Base-by-base conservation (phyloP, 2,888 invertebrate species). In the Agrotis segetum region DNA sequence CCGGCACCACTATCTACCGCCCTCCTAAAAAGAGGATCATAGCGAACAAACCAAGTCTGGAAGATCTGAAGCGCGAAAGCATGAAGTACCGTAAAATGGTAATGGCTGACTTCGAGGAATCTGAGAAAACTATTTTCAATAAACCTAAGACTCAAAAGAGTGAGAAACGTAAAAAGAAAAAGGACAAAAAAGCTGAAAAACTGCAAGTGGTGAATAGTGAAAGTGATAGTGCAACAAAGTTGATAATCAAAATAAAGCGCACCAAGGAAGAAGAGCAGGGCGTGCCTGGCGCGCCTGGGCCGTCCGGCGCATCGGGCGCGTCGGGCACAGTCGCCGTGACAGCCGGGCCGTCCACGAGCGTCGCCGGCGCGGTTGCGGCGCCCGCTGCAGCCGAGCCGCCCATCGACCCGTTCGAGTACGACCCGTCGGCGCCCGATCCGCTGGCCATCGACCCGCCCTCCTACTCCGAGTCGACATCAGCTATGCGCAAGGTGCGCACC, bases 21-120 rank as follows among this genome's bases (percentile, higher is more conserved):
- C 99, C 99, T 62, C 98, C 98, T 1, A 99, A 99, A 93, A 99
- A 99, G 90, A 97, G 98, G 19, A 91, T 98, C 40, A 71, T 87
- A 34, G 96, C 97, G 72, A 97, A 97, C 62, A 84, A 74, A 77
- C 98, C 98, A 0, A 97, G 97, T 77, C 97, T 98, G 80, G 98
- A 98, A 92, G 98, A 98, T 88, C 93, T 98, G 62, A 97, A 97
- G 78, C 97, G 98, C 3, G 98, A 98, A 87, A 98, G 98, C 85
- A 98, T 99, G 98, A 98, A 98, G 89, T 99, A 97, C 92, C 97
- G 99, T 19, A 97, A 98, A 79, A 97, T 97, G 96, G 97, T 99
- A 4, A 98, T 98, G 98, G 98, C 98, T 6, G 98, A 98, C 88
- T 98, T 98, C 88, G 97, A 97, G 74, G 97, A 97, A 84, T 97